phyloP scores from a whole-genome alignment of 2,888 invertebrate species.

The Yponomeuta plumbellus region DNA sequence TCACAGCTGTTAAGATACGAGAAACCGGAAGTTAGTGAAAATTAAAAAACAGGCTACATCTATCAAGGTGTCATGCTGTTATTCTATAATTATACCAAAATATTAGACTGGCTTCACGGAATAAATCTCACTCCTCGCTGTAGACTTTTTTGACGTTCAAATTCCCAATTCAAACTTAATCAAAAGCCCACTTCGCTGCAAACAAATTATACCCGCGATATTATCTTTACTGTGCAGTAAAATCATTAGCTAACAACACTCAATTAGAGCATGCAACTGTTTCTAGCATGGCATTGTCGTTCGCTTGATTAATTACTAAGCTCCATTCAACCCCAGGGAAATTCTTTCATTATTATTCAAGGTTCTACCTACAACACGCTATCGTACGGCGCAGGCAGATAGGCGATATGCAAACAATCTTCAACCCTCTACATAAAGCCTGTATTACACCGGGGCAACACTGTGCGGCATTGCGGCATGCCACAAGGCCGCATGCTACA shows the following conservation, averaged over 20 bases:
- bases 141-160: no score
- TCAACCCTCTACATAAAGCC: no score
- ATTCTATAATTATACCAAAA: no score
- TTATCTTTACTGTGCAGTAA: not conserved
- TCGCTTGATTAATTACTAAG: conserved; percentile 1
- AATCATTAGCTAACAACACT: not conserved
- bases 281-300: not conserved
- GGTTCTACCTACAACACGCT: not conserved
- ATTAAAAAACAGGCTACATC: no score
- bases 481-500: no score
- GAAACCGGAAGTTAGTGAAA: no score
- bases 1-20: no score
- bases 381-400: not conserved
- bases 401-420: not conserved
- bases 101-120: no score
- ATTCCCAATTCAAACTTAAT: not conserved
- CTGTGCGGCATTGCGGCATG: no score
- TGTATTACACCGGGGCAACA: no score
- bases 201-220: not conserved
- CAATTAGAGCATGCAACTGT: not conserved
- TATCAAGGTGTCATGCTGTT: no score
- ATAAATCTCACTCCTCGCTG: no score
- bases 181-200: not conserved
- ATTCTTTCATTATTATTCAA: not conserved
- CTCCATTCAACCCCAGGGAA: not conserved